Base-by-base conservation (phyloP, 2,888 invertebrate genomes). In the Trichogramma evanescens region DNA sequence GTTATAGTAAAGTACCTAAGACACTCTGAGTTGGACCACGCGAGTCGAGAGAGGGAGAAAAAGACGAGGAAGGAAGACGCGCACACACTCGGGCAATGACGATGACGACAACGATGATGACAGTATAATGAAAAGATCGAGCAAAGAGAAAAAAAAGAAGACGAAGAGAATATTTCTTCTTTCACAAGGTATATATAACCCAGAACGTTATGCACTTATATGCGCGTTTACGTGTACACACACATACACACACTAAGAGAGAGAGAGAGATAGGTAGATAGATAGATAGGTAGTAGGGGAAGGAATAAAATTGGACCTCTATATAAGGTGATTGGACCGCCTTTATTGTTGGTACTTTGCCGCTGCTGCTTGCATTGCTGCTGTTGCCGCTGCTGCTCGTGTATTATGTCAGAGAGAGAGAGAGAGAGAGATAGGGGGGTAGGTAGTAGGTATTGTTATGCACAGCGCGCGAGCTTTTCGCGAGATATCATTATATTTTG, bases 21-120 rank as follows among this genome's bases (percentile, higher is more conserved):
- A 66, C 70, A 70, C 70, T 72, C 66, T 59, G 64, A 59, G 61
- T 73, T 72, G 72, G 72, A 72, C 72, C 72, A 43, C 58, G 64
- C 68, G 59, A 63, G 54, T 64, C 67, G 52, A 45, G 46, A 38
- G 26, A 13, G 10, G n/a, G 48, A 54, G 57, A 57, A 51, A 54
- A 50, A 56, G 49, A 58, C 61, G 61, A 26, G 56, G 26, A 26
- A 26, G 26, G 26, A 26, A 26, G 26, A 26, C 26, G 26, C 26
- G 26, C 26, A 26, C 26, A 26, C 26, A 26, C 26, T 26, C 26
- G 26, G 26, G 26, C 26, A 26, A 26, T 26, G 26, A 26, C 26
- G 26, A 26, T 2, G 26, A 26, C 26, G 26, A 26, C 26, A 2
- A 26, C 2, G 26, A 26, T 26, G 26, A 26, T 26, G 26, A 26